Evolutionary conservation across 2,888 invertebrate species (phyloP), one percentile per base, ranked within the genome.

Genomic region (Ashinkailepas kermadecensis): DNA sequence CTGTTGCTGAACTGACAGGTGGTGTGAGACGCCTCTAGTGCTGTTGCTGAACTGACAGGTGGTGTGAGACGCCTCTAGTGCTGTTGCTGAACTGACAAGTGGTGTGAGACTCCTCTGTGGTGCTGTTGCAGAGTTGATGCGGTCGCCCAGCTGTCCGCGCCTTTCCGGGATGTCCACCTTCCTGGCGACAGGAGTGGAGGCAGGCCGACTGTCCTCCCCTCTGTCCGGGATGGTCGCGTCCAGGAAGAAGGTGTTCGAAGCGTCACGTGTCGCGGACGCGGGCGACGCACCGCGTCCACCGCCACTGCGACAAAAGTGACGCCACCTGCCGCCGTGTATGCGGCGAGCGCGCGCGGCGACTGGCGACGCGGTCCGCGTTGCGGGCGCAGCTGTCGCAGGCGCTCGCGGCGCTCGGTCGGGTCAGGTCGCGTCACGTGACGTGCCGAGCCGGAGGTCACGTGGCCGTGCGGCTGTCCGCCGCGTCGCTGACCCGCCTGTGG

Each of bases 141-240:
- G 85, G 9, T 85, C 85, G 15, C 85, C 85, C 18, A 85, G 85
- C 81, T 85, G 85, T 81, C 85, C 85, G 11, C 84, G 85, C 15
- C 83, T 85, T 56, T 83, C 83, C 57, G 84, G 84, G 56, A 85
- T 88, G 87, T 84, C 87, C 88, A 85, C 86, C 87, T 80, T 83
- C 82, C 81, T 87, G 87, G 84, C 85, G 86, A 85, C 88, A 85
- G 82, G 84, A 85, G 84, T 85, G 86, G 84, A 86, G 86, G 85
- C 86, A 86, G 90, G 91, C 87, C 82, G 83, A 83, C 84, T 85
- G 80, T 85, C 84, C 83, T 85, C 86, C 83, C 85, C 86, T 84
- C 90, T 91, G 86, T 90, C 89, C 87, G 93, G 93, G 87, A 91
- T 92, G 91, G 93, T 92, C 89, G 92, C 92, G 86, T 92, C 92